phyloP scores from a whole-genome alignment of 1,140 invertebrate species.

The Tetramorium alpestre region DNA sequence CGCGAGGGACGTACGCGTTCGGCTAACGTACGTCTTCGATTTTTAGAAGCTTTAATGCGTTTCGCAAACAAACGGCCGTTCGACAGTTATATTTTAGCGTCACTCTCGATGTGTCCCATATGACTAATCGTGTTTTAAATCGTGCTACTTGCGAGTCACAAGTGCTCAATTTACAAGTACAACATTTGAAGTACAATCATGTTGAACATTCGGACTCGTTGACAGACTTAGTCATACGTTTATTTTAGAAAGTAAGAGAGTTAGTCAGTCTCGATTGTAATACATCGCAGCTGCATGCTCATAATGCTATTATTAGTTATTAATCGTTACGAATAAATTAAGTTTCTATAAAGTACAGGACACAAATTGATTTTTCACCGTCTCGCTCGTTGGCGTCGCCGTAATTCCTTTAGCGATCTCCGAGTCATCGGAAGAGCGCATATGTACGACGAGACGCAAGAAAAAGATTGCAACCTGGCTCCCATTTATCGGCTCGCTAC shows the following conservation, averaged over 20 bases:
- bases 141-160: slow-evolving; percentile 27
- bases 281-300: slow-evolving; percentile 17
- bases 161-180: slow-evolving; percentile 45
- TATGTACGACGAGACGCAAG: slow-evolving; percentile 23
- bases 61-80: slow-evolving; percentile 52
- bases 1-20: not conserved
- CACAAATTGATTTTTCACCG: slow-evolving; percentile 57
- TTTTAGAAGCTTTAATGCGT: slow-evolving; percentile 72
- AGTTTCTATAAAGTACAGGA: slow-evolving; percentile 47
- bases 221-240: slow-evolving; percentile 18
- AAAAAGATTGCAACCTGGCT: slow-evolving; percentile 63
- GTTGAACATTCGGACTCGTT: not conserved
- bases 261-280: slow-evolving; percentile 15
- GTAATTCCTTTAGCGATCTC: not conserved
- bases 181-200: slow-evolving; percentile 12
- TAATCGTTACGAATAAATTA: slow-evolving; percentile 40
- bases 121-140: slow-evolving; percentile 54
- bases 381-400: slow-evolving; percentile 16
- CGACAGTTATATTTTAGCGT: slow-evolving; percentile 5
- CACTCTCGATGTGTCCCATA: slow-evolving; percentile 15
- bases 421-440: slow-evolving; percentile 8
- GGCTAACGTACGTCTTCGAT: slow-evolving; percentile 65
- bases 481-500: slow-evolving; percentile 60
- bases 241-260: slow-evolving; percentile 21
- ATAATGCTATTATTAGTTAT: slow-evolving; percentile 37